Conservation (phyloP, 1,140 invertebrate genomes). For the Hyles vespertilio region DNA sequence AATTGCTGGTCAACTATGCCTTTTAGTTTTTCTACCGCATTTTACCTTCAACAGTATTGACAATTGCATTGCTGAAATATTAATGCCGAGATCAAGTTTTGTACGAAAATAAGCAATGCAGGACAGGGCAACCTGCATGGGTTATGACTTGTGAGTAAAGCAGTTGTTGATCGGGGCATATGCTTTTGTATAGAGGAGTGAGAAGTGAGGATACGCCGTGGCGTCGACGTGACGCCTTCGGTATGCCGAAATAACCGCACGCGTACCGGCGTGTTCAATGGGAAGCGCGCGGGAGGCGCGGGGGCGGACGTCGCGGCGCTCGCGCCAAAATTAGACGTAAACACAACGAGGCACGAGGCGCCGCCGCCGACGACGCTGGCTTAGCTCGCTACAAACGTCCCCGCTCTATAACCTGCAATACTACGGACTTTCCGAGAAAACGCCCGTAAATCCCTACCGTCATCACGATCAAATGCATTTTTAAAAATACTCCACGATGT, state of each 20-base stretch:
- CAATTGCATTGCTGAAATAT: too few relatives aligned
- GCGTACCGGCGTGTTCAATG: constrained; percentile 64
- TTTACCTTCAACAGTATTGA: too few relatives aligned
- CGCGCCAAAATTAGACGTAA: constrained; percentile 74
- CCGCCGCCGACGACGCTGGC: constrained; percentile 39
- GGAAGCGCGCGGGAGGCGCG: constrained; percentile 43
- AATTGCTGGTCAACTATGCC: too few relatives aligned
- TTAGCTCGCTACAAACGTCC: constrained; percentile 17
- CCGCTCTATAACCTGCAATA: constrained; percentile 2
- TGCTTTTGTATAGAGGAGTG: constrained; percentile 1
- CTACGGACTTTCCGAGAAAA: constrained; percentile 4
- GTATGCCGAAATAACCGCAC: constrained; percentile 63
- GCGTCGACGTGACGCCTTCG: constrained; percentile 40
- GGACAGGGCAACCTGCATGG: too few relatives aligned
- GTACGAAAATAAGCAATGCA: too few relatives aligned
- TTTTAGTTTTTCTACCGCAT: too few relatives aligned
- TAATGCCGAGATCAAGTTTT: too few relatives aligned
- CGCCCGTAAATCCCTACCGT: neutral
- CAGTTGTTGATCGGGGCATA: neutral
- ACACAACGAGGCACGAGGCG: constrained; percentile 63
- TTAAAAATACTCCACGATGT: too few relatives aligned
- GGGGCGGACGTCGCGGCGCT: constrained; percentile 59
- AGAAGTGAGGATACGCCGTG: constrained; percentile 31
- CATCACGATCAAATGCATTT: too few relatives aligned
- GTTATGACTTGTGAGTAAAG: too few relatives aligned